Percentiles rank a stretch among this genome's conserved stretches.
Evolutionary conservation across 2,797 vertebrate species (phyloP).

Genomic region (Sarcophilus harrisii): DNA sequence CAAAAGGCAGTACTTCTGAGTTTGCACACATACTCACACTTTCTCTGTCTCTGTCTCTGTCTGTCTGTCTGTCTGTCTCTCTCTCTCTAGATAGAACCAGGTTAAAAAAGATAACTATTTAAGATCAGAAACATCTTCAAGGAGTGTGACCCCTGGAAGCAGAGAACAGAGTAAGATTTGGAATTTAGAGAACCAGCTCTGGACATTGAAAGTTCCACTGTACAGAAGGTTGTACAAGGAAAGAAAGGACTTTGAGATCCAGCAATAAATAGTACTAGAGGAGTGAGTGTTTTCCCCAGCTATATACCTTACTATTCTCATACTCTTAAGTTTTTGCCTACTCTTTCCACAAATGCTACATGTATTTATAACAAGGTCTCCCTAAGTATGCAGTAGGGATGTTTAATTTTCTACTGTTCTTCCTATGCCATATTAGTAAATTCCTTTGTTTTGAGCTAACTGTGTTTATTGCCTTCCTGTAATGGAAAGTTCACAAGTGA

Average conservation of each 20-base stretch:
- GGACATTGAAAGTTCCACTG: neutral
- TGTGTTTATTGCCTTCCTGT: neutral
- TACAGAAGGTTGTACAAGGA: neutral
- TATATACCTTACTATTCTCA: neutral
- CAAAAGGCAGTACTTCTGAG: no score
- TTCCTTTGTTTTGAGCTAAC: neutral
- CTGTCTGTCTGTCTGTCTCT: no score
- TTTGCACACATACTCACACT: no score
- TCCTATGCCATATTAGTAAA: neutral
- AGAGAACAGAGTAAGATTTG: neutral
- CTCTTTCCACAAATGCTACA: neutral
- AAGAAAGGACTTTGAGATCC: neutral
- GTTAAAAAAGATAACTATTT: neutral
- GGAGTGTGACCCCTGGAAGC: neutral
- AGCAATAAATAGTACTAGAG: neutral
- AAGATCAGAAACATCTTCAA: neutral
- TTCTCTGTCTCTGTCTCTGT: no score
- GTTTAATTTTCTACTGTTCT: neutral
- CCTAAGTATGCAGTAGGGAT: neutral
- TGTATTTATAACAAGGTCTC: neutral
- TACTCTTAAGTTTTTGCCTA: neutral
- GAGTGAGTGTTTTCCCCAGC: neutral
- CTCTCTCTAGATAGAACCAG: neutral
- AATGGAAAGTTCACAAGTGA: neutral
- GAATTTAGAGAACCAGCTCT: neutral